Conservation (phyloP, 2,113 vertebrate species). For the Zosterops pallidus region DNA sequence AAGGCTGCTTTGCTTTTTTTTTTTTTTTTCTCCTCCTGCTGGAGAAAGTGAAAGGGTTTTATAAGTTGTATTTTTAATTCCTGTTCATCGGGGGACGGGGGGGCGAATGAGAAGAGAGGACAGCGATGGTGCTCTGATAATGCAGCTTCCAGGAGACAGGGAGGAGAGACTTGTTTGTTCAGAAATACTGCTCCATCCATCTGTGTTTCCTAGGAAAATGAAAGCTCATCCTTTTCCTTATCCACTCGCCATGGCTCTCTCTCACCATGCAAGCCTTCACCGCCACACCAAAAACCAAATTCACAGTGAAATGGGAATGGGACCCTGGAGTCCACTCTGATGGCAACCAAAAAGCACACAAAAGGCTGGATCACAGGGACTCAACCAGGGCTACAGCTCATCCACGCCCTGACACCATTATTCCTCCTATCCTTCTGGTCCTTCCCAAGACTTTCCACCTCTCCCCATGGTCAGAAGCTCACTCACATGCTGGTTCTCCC, state of each 20-base stretch:
- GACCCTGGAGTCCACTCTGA: not conserved
- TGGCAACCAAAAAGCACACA: not conserved
- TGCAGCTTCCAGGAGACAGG: conserved; percentile 27
- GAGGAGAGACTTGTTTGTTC: conserved; percentile 33
- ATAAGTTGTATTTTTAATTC: conserved; percentile 59
- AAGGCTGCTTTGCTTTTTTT: conserved; percentile 1
- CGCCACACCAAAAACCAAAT: not conserved
- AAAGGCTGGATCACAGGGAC: not conserved
- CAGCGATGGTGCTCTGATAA: not conserved
- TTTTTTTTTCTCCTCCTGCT: not conserved
- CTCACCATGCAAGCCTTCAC: not conserved
- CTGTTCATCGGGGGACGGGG: not conserved
- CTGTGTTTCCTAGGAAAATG: not conserved
- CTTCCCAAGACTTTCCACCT: not conserved
- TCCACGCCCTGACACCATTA: not conserved
- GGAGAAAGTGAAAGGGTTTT: conserved; percentile 28
- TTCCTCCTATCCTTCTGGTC: not conserved
- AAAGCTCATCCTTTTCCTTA: not conserved
- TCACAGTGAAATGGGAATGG: not conserved
- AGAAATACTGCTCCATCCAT: not conserved
- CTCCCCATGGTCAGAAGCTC: not conserved
- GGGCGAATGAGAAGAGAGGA: conserved; percentile 7
- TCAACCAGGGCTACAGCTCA: not conserved
- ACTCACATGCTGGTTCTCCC: rapidly evolving
- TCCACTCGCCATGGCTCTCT: not conserved